Evolutionary conservation across 2,888 invertebrate genomes (phyloP).

Genomic region (Lymantria monacha): DNA sequence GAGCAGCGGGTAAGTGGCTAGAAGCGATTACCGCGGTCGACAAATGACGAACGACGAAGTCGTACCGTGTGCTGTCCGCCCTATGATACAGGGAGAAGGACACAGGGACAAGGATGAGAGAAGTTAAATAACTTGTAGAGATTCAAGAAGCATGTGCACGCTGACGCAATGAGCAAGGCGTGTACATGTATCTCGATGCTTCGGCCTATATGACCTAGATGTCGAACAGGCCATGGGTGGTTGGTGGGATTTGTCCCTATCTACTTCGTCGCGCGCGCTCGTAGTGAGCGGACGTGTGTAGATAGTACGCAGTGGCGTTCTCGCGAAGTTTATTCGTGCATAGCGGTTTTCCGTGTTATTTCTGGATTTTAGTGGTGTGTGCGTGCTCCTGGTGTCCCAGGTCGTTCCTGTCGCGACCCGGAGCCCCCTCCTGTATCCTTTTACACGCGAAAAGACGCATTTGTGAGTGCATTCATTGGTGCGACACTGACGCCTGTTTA

Average conservation of each 20-base stretch:
- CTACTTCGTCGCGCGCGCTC: neutral
- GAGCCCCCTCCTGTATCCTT: no score
- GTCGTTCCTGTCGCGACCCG: no score
- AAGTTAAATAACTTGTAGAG: conserved; percentile 69
- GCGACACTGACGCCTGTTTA: no score
- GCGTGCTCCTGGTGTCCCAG: no score
- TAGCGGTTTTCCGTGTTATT: neutral
- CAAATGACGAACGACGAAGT: neutral
- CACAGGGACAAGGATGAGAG: conserved; percentile 56
- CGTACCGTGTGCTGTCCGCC: neutral
- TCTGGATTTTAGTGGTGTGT: neutral
- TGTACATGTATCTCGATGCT: neutral
- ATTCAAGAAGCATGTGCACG: conserved; percentile 49
- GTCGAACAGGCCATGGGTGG: neutral
- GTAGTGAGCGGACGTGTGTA: neutral
- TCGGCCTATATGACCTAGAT: neutral
- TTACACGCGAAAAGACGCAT: no score
- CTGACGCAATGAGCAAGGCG: neutral
- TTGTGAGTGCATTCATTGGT: no score
- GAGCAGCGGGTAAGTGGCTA: neutral
- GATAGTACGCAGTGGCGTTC: neutral
- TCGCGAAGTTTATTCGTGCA: neutral
- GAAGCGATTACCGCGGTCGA: no score
- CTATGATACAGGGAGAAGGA: conserved; percentile 13
- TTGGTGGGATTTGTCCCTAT: neutral